These are phyloP conservation scores for Coracopsis vasa DNA, from an alignment of 2,113 vertebrate genomes.

Conservation along the genomic window DNA sequence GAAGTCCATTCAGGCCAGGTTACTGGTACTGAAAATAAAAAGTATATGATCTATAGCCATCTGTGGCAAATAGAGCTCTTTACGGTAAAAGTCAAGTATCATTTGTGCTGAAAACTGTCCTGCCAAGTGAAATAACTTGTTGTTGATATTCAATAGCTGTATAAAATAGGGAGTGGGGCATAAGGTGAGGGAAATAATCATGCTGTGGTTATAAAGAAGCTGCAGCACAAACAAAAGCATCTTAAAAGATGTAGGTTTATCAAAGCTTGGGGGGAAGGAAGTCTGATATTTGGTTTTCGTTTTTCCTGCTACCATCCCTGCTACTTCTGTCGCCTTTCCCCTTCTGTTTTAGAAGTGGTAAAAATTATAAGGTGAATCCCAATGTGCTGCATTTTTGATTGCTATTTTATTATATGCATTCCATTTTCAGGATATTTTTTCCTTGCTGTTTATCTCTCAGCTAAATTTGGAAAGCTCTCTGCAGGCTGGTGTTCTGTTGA, in stretches of 20 bases:
- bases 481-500: conserved; percentile 25
- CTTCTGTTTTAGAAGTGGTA: not conserved
- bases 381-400: not conserved
- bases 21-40: not conserved
- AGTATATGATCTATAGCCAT: not conserved
- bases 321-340: not conserved
- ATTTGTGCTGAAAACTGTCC: not conserved
- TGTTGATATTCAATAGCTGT: not conserved
- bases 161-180: not conserved
- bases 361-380: not conserved
- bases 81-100: conserved; percentile 2
- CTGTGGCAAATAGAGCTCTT: not conserved
- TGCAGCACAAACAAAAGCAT: not conserved
- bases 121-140: not conserved
- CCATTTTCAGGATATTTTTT: conserved; percentile 18
- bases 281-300: not conserved
- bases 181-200: not conserved
- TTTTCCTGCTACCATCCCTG: not conserved
- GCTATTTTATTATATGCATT: not conserved
- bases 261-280: accelerated
- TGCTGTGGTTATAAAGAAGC: not conserved
- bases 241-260: not conserved
- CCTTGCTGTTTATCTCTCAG: conserved; percentile 26
- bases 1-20: not conserved
- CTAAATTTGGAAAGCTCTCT: conserved; percentile 59